These are phyloP conservation scores for Archegozetes longisetosus DNA, from an alignment of 1,140 invertebrate genomes.

Conservation along the genomic window DNA sequence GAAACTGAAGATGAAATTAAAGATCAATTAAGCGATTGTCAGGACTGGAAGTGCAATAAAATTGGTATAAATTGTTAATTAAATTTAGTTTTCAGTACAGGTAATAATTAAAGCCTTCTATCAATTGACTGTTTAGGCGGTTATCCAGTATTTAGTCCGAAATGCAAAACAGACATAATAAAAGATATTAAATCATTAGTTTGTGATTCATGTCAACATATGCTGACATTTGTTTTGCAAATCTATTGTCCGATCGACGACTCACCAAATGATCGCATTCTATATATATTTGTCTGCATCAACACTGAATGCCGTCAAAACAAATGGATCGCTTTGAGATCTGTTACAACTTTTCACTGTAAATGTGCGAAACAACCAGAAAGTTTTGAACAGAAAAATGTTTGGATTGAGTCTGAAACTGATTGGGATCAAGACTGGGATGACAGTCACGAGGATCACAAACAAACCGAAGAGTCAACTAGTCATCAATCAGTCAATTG, in stretches of 20 bases:
- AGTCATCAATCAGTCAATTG: too few relatives aligned
- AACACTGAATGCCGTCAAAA: slow-evolving; percentile 3
- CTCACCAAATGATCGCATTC: not conserved
- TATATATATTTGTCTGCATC: slow-evolving; percentile 12
- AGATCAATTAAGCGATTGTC: not conserved
- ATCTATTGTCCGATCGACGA: slow-evolving; percentile 12
- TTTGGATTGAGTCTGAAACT: not conserved
- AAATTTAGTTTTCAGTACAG: not conserved
- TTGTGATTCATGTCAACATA: not conserved
- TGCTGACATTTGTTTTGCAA: slow-evolving; percentile 9
- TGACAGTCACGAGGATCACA: not conserved
- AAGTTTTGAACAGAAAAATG: not conserved
- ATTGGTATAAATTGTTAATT: not conserved
- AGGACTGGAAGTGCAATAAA: not conserved
- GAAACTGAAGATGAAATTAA: not conserved
- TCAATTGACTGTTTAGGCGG: slow-evolving; percentile 1
- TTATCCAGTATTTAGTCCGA: slow-evolving; percentile 3
- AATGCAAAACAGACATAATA: not conserved
- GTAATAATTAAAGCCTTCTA: not conserved
- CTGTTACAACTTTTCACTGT: not conserved
- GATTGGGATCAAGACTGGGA: not conserved
- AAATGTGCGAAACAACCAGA: not conserved
- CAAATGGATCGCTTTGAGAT: slow-evolving; percentile 2
- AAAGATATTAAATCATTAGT: not conserved
- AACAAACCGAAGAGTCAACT: too few relatives aligned